These are phyloP conservation scores for Calliopum simillimum DNA, from an alignment of 2,888 invertebrate genomes.

Conservation along the genomic window DNA sequence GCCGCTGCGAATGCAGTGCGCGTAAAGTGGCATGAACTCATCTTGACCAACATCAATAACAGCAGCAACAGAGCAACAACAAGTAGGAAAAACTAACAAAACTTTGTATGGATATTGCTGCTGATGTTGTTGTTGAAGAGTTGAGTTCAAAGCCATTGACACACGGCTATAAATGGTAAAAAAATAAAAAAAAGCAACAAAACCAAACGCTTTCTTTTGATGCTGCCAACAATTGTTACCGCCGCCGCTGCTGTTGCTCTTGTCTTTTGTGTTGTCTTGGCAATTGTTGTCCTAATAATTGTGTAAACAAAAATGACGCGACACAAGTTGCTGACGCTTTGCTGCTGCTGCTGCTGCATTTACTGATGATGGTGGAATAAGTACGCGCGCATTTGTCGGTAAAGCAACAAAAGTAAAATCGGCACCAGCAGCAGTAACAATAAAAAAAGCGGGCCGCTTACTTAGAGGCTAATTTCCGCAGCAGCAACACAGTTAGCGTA, in stretches of 20 bases:
- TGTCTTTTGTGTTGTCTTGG: not conserved
- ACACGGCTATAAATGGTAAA: too few relatives aligned
- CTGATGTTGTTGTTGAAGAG: too few relatives aligned
- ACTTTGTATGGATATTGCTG: too few relatives aligned
- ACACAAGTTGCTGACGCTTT: slow-evolving; percentile 34
- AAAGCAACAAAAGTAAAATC: slow-evolving; percentile 2
- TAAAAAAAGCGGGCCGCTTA: slow-evolving; percentile 20
- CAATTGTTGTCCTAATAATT: slow-evolving; percentile 62
- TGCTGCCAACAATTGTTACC: too few relatives aligned
- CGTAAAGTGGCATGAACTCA: not conserved
- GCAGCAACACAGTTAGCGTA: slow-evolving; percentile 32
- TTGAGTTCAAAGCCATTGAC: too few relatives aligned
- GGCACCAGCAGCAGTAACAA: not conserved
- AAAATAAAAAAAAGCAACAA: too few relatives aligned
- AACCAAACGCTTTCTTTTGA: too few relatives aligned
- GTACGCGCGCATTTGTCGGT: slow-evolving; percentile 1
- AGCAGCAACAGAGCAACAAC: not conserved
- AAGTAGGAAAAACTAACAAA: not conserved
- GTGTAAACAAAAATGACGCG: slow-evolving; percentile 64
- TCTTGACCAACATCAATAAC: not conserved
- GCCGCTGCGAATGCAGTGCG: too few relatives aligned
- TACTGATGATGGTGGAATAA: not conserved
- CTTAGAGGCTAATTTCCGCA: slow-evolving; percentile 61
- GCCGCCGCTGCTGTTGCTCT: too few relatives aligned
- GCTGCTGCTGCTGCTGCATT: not conserved